These are phyloP conservation scores for Magallana gigas DNA, from an alignment of 1,140 invertebrate genomes.

Conservation along the genomic window DNA sequence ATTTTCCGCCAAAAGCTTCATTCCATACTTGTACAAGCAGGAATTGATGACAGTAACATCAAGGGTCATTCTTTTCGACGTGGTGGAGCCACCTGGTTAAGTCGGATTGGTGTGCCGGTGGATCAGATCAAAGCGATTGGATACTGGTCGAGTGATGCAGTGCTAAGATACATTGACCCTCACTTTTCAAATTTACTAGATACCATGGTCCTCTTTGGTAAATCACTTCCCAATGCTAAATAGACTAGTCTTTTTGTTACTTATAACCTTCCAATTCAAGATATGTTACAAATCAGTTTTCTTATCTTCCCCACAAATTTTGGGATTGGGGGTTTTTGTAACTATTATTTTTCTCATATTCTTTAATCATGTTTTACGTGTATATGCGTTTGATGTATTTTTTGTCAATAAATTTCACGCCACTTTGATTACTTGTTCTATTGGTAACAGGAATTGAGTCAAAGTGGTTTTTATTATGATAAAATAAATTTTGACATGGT, in stretches of 20 bases:
- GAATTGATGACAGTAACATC: not conserved
- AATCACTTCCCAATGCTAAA: not conserved
- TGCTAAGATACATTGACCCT: slow-evolving; percentile 45
- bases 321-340: not conserved
- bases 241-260: too few relatives aligned
- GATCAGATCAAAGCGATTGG: slow-evolving; percentile 41
- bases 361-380: not conserved
- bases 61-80: slow-evolving; percentile 41
- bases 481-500: slow-evolving; percentile 26
- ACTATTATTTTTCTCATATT: not conserved
- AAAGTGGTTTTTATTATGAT: slow-evolving; percentile 30
- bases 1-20: not conserved
- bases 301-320: not conserved
- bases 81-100: slow-evolving; percentile 43
- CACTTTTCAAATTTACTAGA: slow-evolving; percentile 35
- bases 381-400: not conserved
- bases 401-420: slow-evolving; percentile 7
- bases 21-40: not conserved
- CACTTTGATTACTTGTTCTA: slow-evolving; percentile 1
- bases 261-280: not conserved
- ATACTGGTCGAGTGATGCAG: slow-evolving; percentile 44
- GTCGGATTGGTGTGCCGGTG: slow-evolving; percentile 2
- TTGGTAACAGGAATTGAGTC: not conserved
- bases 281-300: not conserved
- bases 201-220: slow-evolving; percentile 30